A percentile compares a stretch with the other conserved stretches of the same genome.
phyloP scores from a whole-genome alignment of 2,888 invertebrate species.

The Chironomus tentans region DNA sequence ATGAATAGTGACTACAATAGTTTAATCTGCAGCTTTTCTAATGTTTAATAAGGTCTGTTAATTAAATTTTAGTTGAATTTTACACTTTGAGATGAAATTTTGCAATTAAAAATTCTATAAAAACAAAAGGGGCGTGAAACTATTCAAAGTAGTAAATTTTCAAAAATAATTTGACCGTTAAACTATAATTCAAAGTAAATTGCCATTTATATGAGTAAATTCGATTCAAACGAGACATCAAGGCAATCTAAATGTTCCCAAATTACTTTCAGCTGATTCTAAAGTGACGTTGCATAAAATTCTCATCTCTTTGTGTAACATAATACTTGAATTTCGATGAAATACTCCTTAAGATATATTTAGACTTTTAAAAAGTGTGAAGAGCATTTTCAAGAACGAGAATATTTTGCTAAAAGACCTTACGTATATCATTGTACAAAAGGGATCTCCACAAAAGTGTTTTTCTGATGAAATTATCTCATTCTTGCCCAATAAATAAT shows the following conservation, averaged over 20 bases:
- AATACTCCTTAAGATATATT: background rate
- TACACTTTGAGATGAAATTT: too few relatives aligned
- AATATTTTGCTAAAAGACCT: too few relatives aligned
- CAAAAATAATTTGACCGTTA: too few relatives aligned
- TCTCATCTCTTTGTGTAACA: background rate
- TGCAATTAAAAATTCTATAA: too few relatives aligned
- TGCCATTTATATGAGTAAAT: too few relatives aligned
- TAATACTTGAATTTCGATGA: background rate
- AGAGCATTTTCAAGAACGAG: background rate
- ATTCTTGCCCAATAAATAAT: background rate
- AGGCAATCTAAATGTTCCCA: background rate
- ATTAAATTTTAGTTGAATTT: too few relatives aligned
- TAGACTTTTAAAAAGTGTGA: background rate
- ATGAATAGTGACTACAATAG: too few relatives aligned
- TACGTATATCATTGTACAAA: too few relatives aligned
- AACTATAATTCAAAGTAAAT: too few relatives aligned
- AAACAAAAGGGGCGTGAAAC: too few relatives aligned
- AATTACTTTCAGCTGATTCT: background rate
- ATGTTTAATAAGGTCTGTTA: too few relatives aligned
- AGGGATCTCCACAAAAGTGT: slow-evolving; percentile 4
- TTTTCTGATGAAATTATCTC: slow-evolving; percentile 16
- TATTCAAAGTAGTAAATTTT: background rate
- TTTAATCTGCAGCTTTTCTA: too few relatives aligned
- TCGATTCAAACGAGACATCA: background rate
- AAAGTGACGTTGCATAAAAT: slow-evolving; percentile 4